Conservation (phyloP, 1,140 invertebrate genomes). For the Drosophila nigrodunni region DNA sequence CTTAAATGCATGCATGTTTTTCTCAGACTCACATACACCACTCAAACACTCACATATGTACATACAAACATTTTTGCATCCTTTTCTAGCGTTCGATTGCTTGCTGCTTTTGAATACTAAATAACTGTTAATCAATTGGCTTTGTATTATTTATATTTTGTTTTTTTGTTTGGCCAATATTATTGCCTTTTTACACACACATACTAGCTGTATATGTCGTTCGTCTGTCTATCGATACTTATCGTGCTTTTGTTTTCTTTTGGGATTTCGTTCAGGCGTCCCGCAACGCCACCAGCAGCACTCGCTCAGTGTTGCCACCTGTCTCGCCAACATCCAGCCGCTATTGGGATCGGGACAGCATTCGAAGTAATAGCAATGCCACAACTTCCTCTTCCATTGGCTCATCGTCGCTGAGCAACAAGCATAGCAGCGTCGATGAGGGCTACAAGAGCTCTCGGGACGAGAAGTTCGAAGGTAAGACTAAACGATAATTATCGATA, state of each 20-base stretch:
- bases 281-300: constrained; percentile 56
- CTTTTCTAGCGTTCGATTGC: constrained; percentile 58
- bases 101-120: constrained; percentile 61
- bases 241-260: constrained; percentile 1
- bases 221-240: constrained; percentile 10
- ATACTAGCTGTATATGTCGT: not conserved
- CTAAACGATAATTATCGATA: not conserved
- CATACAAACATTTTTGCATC: constrained; percentile 30
- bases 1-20: constrained; percentile 14
- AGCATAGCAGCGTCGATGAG: constrained; percentile 62
- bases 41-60: constrained; percentile 4
- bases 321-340: constrained; percentile 78
- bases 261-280: constrained; percentile 46
- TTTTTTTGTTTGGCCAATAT: not conserved
- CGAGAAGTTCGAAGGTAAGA: constrained; percentile 77
- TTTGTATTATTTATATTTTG: not conserved
- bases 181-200: not conserved
- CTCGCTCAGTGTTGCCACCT: constrained; percentile 68
- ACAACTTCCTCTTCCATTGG: constrained; percentile 58
- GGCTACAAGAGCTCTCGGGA: constrained; percentile 62
- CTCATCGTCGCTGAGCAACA: constrained; percentile 56
- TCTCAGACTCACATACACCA: constrained; percentile 10
- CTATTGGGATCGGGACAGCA: constrained; percentile 78
- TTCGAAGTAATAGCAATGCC: constrained; percentile 44
- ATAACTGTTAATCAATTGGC: constrained; percentile 38